These are phyloP conservation scores for Anhinga rufa DNA, from an alignment of 2,113 vertebrate genomes.

Conservation along the genomic window DNA sequence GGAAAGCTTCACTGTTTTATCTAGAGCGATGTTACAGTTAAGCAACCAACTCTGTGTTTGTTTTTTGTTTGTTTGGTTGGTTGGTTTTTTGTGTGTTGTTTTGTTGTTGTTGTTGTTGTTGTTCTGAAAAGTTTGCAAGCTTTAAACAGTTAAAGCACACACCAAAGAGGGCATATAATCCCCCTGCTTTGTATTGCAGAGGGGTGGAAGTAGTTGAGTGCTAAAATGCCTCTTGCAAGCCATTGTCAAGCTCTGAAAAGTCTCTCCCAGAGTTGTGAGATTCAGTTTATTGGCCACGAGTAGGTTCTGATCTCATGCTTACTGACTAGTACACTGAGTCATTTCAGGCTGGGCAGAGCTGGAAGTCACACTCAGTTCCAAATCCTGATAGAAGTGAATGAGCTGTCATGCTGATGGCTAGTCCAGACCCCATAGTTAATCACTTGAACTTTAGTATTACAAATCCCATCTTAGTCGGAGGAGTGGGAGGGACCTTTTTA, in stretches of 20 bases:
- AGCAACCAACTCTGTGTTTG: not conserved
- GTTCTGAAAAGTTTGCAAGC: not conserved
- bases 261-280: not conserved
- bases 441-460: conserved; percentile 49
- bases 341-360: conserved; percentile 31
- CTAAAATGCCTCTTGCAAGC: not conserved
- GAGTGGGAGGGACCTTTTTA: not conserved
- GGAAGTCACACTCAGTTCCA: not conserved
- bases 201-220: not conserved
- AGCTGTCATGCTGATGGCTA: not conserved
- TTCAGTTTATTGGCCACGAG: not conserved
- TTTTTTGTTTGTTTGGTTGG: not conserved
- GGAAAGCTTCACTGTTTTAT: not conserved
- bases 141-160: not conserved
- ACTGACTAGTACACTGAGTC: not conserved
- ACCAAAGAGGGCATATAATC: not conserved
- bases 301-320: not conserved
- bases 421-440: not conserved
- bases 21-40: not conserved
- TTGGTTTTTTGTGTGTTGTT: no score
- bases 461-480: not conserved
- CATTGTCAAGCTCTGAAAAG: not conserved
- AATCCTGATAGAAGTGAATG: not conserved
- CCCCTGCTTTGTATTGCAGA: not conserved
- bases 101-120: no score